phyloP scores from a whole-genome alignment of 2,888 invertebrate genomes.

The Callyntrura sp. region DNA sequence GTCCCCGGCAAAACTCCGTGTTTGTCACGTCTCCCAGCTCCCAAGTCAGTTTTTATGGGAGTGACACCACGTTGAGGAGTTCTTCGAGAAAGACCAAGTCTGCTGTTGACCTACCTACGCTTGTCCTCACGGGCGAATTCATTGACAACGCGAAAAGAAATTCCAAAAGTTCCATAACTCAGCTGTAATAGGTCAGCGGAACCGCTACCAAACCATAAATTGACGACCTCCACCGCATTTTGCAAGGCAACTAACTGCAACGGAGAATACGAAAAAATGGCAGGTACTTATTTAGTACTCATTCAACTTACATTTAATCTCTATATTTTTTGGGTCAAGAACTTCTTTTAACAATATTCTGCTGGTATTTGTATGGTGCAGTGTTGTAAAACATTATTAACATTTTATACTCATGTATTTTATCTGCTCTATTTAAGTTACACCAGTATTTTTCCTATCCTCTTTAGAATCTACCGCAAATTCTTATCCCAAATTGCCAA shows the following conservation, averaged over 20 bases:
- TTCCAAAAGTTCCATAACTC: conserved; percentile 83
- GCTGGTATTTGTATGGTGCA: too few species aligned
- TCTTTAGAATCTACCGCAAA: too few species aligned
- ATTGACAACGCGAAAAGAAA: conserved; percentile 82
- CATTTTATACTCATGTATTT: too few species aligned
- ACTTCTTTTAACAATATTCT: too few species aligned
- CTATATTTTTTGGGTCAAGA: too few species aligned
- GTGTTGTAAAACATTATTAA: too few species aligned
- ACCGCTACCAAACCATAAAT: too few species aligned
- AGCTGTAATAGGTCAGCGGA: conserved; percentile 75
- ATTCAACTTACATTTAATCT: too few species aligned
- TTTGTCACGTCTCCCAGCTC: conserved; percentile 89
- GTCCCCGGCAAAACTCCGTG: conserved; percentile 91
- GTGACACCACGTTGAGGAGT: conserved; percentile 88
- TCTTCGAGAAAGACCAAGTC: conserved; percentile 93
- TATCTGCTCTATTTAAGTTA: too few species aligned
- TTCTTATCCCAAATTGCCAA: too few species aligned
- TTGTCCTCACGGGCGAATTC: conserved; percentile 87
- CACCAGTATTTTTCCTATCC: too few species aligned
- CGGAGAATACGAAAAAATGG: not conserved
- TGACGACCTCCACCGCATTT: too few species aligned
- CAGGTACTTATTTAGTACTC: not conserved
- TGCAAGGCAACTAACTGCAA: not conserved
- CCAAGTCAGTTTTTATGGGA: conserved; percentile 86
- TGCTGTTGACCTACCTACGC: conserved; percentile 93